Base-by-base conservation (phyloP, 1,140 invertebrate species). In the Pseudomyrmex concolor region DNA sequence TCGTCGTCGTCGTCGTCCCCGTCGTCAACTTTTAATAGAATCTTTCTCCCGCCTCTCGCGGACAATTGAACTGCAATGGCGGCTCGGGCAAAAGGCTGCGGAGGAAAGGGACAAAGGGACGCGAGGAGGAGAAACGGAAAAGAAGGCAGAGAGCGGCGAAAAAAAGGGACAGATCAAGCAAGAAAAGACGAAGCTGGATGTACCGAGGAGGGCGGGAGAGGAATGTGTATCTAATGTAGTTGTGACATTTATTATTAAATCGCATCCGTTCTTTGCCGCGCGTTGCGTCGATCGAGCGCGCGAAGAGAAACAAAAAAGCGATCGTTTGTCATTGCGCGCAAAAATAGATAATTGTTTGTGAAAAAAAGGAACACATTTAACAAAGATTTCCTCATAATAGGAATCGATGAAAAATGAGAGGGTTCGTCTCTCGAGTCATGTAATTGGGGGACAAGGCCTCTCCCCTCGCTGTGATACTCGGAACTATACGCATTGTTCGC, bases 11-110 rank as follows among this genome's bases (percentile, higher is more conserved):
- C 51, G 43, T 82, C 77, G 17, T 86, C 50, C 62, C 54, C 88
- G 77, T 84, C 90, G 88, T 91, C 87, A 90, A 91, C 89, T 91
- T 91, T 91, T 91, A 91, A 91, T 91, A 90, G 90, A 90, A 91
- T 91, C 88, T 77, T 78, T 86, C 82, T 66, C 68, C 77, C 55
- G 51, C 68, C 60, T 66, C 68, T 84, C 62, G 76, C 71, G 81
- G 68, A 83, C 89, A 90, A 90, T 90, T 88, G 88, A 90, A 84
- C 88, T 84, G 83, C 78, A 80, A 86, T 67, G 57, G 73, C 54
- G 59, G 77, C 72, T 74, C 71, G 64, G 80, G 84, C 10, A 57
- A 86, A 73, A 64, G 54, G 50, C 59, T 45, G 15, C 9, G 48
- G 12, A 57, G 54, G 64, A 70, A 72, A 76, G 59, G 68, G 67